Evolutionary conservation across 35 echinoderm and acorn worm genomes (phyloP).

Genomic region (Lytechinus variegatus): DNA sequence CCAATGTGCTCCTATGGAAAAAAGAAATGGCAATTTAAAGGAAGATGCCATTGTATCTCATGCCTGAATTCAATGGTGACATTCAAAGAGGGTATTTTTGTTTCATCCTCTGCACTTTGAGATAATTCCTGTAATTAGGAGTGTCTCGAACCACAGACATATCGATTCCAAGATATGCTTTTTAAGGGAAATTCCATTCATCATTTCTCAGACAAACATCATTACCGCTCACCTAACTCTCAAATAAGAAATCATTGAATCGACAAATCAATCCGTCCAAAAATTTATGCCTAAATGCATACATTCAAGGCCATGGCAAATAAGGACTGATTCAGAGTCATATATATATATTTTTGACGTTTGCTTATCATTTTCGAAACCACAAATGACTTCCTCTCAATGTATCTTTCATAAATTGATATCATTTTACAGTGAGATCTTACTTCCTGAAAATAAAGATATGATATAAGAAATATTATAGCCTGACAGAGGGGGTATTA

Average conservation of each 20-base stretch:
- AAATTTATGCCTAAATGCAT: not conserved
- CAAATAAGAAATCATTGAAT: not conserved
- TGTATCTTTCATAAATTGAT: not conserved
- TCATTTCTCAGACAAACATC: constrained; percentile 4
- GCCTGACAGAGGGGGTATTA: not conserved
- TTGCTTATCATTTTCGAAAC: not conserved
- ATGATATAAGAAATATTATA: not conserved
- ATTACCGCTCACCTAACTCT: not conserved
- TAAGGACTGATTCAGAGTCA: not conserved
- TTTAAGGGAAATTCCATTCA: not conserved
- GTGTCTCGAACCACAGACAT: not conserved
- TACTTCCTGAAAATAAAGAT: not conserved
- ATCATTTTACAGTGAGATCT: not conserved
- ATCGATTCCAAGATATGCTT: not conserved
- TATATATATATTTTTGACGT: not conserved
- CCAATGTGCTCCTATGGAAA: not conserved
- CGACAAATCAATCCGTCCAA: not conserved
- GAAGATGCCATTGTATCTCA: not conserved
- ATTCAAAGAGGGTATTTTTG: not conserved
- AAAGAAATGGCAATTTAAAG: not conserved
- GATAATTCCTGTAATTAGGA: not conserved
- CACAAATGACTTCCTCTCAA: not conserved
- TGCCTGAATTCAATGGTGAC: not conserved
- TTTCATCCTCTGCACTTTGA: not conserved
- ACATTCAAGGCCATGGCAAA: not conserved